Base-by-base conservation (phyloP, 2,113 vertebrate species). In the Dasyprocta punctata region DNA sequence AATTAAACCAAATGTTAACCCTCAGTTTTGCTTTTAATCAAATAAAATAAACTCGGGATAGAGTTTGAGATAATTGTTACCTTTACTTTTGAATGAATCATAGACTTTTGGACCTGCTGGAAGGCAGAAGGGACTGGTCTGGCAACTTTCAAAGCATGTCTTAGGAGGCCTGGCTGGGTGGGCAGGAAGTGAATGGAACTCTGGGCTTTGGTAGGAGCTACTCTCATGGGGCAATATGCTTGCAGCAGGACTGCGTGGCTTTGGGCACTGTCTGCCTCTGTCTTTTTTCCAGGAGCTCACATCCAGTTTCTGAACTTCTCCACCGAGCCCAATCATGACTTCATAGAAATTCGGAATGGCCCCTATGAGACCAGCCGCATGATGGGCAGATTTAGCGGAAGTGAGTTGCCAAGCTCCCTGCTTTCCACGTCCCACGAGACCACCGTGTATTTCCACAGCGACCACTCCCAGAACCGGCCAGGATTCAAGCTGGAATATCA, bases 261-360 rank as follows among this genome's bases (percentile, higher is more conserved):
- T 7, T 92, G 94, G 38, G 20, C 49, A 84, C 88, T 95, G 41
- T 91, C 86, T 85, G 71, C 83, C 96, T 73, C 6, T 93, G 41
- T 61, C 61, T 83, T 1, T 30, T 52, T 58, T 52, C 54, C 97
- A 99, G 99, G 99, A 90, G 99, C 99, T 93, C 99, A 99, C 97
- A 94, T 99, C 96, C 99, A 99, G 97, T 99, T 99, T 98, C 98
- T 99, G 16, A 99, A 99, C 98, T 99, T 99, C 98, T 99, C 99
- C 98, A 99, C 99, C 0, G 99, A 99, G 97, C 99, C 99, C 2
- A 99, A 99, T 98, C 99, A 99, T 0, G 99, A 99, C 98, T 99
- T 99, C 63, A 98, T 99, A 1, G 99, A 99, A 97, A 99, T 99
- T 96, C 99, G 99, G 44, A 99, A 99, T 0, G 99, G 99, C 11